Evolutionary conservation across 2,797 vertebrate species (phyloP).

Genomic region (Pagetopsis macropterus): DNA sequence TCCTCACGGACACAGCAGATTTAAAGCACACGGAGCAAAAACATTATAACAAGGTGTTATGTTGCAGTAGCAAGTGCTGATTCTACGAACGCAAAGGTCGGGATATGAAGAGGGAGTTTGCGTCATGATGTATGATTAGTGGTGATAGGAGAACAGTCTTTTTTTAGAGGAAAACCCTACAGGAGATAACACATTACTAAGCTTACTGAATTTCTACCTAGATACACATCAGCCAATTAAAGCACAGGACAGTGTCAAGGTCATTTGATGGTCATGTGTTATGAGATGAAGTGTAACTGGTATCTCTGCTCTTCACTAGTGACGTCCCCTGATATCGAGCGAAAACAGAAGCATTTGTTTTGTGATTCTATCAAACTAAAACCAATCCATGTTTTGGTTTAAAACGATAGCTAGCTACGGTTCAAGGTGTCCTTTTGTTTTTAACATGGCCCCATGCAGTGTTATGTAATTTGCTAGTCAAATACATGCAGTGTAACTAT

Average conservation of each 20-base stretch:
- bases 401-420: neutral
- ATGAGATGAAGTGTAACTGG: constrained; percentile 3
- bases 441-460: too few species aligned
- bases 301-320: neutral
- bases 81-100: neutral
- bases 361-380: neutral
- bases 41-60: constrained; percentile 5
- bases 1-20: constrained; percentile 21
- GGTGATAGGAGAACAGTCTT: neutral
- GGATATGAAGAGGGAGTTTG: neutral
- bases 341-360: neutral
- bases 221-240: constrained; percentile 33
- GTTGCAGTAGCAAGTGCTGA: constrained; percentile 40
- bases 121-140: constrained; percentile 11
- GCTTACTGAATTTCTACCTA: neutral
- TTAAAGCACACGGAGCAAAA: constrained; percentile 22
- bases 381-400: neutral
- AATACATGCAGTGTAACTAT: neutral
- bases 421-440: neutral
- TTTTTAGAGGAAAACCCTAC: neutral
- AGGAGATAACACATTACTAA: neutral
- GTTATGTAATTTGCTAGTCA: neutral
- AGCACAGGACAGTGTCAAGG: constrained; percentile 4
- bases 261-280: constrained; percentile 8
- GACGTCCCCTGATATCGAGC: neutral